Conservation (phyloP, 2,888 invertebrate genomes). For the Apomyelois bistriatella region DNA sequence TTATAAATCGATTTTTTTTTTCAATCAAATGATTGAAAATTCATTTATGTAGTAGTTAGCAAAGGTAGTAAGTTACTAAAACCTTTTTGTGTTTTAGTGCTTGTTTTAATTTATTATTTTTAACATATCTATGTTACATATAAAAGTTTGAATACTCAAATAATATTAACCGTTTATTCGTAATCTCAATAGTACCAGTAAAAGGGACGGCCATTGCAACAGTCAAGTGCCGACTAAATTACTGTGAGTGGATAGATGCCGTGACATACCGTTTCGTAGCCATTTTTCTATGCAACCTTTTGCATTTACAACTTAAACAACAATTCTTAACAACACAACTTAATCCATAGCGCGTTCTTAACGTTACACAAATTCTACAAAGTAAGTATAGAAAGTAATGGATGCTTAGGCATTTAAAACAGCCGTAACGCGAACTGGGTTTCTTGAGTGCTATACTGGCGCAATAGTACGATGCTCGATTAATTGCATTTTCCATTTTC, state of each 20-base stretch:
- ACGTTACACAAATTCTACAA: not conserved
- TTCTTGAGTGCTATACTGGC: slow-evolving; percentile 44
- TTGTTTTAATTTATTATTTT: no score
- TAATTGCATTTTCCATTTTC: slow-evolving; percentile 58
- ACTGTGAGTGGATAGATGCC: slow-evolving; percentile 48
- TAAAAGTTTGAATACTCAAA: no score
- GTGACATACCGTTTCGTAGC: slow-evolving; percentile 53
- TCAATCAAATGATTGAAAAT: no score
- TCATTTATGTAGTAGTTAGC: no score
- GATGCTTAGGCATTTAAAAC: slow-evolving; percentile 22
- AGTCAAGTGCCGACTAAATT: slow-evolving; percentile 43
- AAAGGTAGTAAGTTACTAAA: no score
- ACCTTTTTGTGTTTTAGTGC: no score
- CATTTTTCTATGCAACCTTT: slow-evolving; percentile 45
- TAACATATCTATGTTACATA: no score
- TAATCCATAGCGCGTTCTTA: slow-evolving; percentile 30
- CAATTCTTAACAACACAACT: slow-evolving; percentile 13
- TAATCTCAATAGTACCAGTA: slow-evolving; percentile 18
- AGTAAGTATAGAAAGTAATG: slow-evolving; percentile 26
- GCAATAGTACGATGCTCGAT: slow-evolving; percentile 57
- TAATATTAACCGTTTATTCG: not conserved
- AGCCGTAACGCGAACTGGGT: slow-evolving; percentile 26
- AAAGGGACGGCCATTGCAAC: slow-evolving; percentile 41
- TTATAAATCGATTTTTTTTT: no score
- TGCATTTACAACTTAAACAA: slow-evolving; percentile 23